Percentiles rank a stretch among this genome's conserved stretches.
These are phyloP conservation scores for Oncorhynchus masou DNA, from an alignment of 2,113 vertebrate genomes.

Conservation along the genomic window DNA sequence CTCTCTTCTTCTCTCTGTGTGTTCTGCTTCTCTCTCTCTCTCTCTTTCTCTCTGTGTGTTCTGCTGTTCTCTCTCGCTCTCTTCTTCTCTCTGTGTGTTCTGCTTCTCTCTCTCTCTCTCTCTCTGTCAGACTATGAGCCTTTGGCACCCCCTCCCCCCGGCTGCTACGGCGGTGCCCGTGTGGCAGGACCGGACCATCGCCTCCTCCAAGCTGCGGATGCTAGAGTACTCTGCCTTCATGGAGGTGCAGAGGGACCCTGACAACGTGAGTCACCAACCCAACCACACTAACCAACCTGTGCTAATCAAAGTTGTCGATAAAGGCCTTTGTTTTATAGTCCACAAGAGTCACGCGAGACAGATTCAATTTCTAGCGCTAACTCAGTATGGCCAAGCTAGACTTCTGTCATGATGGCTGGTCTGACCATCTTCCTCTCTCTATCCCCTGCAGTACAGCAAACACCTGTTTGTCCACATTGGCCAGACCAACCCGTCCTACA, in stretches of 20 bases:
- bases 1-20: too few relatives aligned
- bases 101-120: not conserved
- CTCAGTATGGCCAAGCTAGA: not conserved
- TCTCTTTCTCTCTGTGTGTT: conserved; percentile 1
- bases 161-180: conserved; percentile 86
- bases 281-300: too few relatives aligned
- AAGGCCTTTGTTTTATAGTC: too few relatives aligned
- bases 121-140: conserved; percentile 82
- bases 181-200: conserved; percentile 97
- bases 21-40: not conserved
- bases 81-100: not conserved
- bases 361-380: too few relatives aligned
- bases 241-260: conserved; percentile 92
- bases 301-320: too few relatives aligned
- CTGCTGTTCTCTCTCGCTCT: too few relatives aligned
- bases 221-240: conserved; percentile 96
- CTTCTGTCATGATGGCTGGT: not conserved
- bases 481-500: conserved; percentile 90
- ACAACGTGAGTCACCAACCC: conserved; percentile 76
- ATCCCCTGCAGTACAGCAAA: conserved; percentile 84
- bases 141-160: conserved; percentile 83
- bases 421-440: too few relatives aligned
- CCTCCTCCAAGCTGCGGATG: conserved; percentile 89
- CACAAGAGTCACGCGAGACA: too few relatives aligned
- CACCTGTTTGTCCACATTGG: conserved; percentile 96